Base-by-base conservation (phyloP, 2,113 vertebrate species). In the Sceloporus undulatus region DNA sequence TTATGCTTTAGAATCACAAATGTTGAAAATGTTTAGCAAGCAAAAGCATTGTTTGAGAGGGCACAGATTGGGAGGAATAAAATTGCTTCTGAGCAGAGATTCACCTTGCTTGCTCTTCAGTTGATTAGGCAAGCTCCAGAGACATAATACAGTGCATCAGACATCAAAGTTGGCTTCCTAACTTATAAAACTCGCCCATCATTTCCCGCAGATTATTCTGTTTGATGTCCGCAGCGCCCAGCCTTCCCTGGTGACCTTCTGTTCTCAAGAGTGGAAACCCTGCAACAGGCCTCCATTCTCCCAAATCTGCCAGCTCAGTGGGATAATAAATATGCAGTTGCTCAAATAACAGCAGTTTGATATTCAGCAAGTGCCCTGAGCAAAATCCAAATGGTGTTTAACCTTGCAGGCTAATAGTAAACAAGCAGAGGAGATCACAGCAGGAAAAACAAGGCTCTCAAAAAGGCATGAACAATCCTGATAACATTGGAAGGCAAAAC, bases 261-360 rank as follows among this genome's bases (percentile, higher is more conserved):
- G 66, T 81, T 74, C 62, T 54, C 84, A 0, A 3, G 40, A 14
- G 13, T 56, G 9, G 77, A 75, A 82, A 56, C 34, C 78, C 73
- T 19, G 34, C 84, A 29, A 48, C 8, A 62, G 73, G 74, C 59
- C 42, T 56, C 59, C 66, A 86, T 71, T 73, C 77, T 9, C 85
- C 16, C 40, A 1, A 4, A n/a, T 16, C 8, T 59, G 74, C 25
- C 6, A 42, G 0, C 71, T 85, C 73, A 10, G 59, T 2, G 7
- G 81, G 75, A 84, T 84, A 84, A 90, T 66, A 90, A 89, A 85
- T 79, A 86, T 83, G 88, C 83, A 52, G 54, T 74, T 85, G 76
- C 48, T 77, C 56, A 80, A 79, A 90, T 78, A 83, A 27, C 73
- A 70, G 62, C 88, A 73, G 73, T 59, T 85, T 83, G 66, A 82